Conservation (phyloP, 2,888 invertebrate genomes). For the Drosophila falleni region DNA sequence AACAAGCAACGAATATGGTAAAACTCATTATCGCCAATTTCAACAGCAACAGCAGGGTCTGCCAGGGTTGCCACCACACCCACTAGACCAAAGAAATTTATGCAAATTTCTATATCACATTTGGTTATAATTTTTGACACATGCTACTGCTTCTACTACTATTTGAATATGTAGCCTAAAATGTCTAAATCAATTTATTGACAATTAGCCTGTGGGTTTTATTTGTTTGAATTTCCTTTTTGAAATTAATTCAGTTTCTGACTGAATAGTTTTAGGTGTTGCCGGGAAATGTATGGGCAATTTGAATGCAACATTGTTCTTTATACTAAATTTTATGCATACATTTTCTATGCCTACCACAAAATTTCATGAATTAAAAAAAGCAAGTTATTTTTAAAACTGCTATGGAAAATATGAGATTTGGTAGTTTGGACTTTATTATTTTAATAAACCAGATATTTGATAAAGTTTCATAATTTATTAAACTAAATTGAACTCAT, state of each 20-base stretch:
- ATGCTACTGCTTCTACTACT: neutral
- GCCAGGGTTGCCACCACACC: conserved; percentile 24
- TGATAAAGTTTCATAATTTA: too few species aligned
- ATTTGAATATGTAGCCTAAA: conserved; percentile 19
- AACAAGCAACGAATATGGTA: conserved; percentile 73
- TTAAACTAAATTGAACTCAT: too few species aligned
- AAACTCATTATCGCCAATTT: conserved; percentile 79
- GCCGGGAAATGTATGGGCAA: conserved; percentile 20
- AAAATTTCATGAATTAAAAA: neutral
- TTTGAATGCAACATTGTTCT: conserved; percentile 38
- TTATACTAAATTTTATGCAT: neutral
- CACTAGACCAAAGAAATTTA: conserved; percentile 25
- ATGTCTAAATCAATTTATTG: conserved; percentile 44
- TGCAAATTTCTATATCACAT: conserved; percentile 22
- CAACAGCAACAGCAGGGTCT: conserved; percentile 30
- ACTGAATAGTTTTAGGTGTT: conserved; percentile 4
- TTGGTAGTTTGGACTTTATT: neutral
- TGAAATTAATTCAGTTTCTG: neutral
- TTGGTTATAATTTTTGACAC: conserved; percentile 7
- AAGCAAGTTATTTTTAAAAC: neutral
- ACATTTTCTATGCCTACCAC: neutral
- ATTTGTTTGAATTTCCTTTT: neutral
- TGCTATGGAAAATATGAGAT: neutral
- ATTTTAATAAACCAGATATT: too few species aligned
- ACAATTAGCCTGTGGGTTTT: conserved; percentile 46